Evolutionary conservation across 2,113 vertebrate species (phyloP).

Genomic region (Condylura cristata): DNA sequence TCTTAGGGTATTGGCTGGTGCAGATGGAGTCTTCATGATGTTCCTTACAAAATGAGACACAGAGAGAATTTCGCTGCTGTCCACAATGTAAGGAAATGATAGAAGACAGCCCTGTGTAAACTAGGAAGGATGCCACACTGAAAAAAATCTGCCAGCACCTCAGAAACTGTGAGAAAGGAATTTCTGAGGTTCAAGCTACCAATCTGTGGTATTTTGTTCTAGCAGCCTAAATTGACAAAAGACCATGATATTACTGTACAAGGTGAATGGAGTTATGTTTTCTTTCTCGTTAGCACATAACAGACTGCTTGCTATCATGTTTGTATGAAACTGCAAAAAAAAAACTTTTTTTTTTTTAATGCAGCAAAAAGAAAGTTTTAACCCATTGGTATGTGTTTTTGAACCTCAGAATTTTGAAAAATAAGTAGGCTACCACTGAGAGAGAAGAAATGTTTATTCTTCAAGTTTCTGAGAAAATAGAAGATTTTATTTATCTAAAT

Average conservation of each 20-base stretch:
- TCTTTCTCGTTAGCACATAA: not conserved
- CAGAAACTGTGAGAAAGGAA: not conserved
- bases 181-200: not conserved
- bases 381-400: not conserved
- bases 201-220: not conserved
- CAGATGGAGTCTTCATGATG: not conserved
- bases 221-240: not conserved
- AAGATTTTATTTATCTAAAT: not conserved
- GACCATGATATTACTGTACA: not conserved
- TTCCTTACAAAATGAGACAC: not conserved
- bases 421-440: not conserved
- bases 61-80: not conserved
- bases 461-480: not conserved
- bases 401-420: not conserved
- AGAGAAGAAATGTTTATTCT: not conserved
- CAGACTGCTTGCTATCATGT: not conserved
- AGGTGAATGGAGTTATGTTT: not conserved
- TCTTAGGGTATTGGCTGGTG: not conserved
- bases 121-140: not conserved
- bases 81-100: not conserved
- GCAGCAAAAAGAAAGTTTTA: not conserved
- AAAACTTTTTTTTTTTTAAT: not conserved
- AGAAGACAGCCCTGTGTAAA: not conserved
- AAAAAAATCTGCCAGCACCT: not conserved
- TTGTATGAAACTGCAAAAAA: not conserved